Percentiles rank a stretch among this genome's conserved stretches.
Conservation (phyloP, 2,797 vertebrate genomes). For the Characodon lateralis region DNA sequence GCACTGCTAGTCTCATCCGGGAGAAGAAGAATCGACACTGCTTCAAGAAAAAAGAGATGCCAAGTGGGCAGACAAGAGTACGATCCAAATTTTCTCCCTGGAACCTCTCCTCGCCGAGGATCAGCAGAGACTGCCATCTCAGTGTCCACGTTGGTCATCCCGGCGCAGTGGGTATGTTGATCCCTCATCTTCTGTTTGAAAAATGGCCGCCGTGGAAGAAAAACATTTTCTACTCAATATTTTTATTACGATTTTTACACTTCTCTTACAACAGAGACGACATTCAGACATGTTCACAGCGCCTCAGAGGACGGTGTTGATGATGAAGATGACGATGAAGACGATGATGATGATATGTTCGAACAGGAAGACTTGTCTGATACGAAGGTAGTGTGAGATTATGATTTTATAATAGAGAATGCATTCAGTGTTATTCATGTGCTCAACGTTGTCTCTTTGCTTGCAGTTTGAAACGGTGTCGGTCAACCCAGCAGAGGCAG, state of each 20-base stretch:
- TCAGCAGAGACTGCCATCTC: slow-evolving; percentile 73
- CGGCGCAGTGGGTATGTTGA: slow-evolving; percentile 66
- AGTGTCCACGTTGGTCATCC: slow-evolving; percentile 65
- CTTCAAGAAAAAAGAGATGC: slow-evolving; percentile 74
- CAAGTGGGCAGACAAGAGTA: slow-evolving; percentile 53
- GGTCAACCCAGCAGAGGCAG: slow-evolving; percentile 58
- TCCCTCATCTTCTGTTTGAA: not conserved
- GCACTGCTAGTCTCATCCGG: slow-evolving; percentile 55
- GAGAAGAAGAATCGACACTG: slow-evolving; percentile 71
- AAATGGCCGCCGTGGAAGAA: no score
- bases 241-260: not conserved
- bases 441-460: not conserved
- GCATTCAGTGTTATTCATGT: not conserved
- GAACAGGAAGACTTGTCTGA: slow-evolving; percentile 61
- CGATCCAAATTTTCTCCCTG: slow-evolving; percentile 85
- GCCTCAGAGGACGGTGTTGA: slow-evolving; percentile 71
- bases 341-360: slow-evolving; percentile 63
- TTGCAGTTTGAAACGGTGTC: slow-evolving; percentile 61
- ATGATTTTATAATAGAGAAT: not conserved
- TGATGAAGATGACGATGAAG: slow-evolving; percentile 66
- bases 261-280: slow-evolving; percentile 52
- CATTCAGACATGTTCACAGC: slow-evolving; percentile 57
- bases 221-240: not conserved
- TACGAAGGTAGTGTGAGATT: slow-evolving; percentile 55
- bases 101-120: slow-evolving; percentile 83